These are phyloP conservation scores for Brienomyrus brachyistius DNA, from an alignment of 2,113 vertebrate species.

Conservation along the genomic window DNA sequence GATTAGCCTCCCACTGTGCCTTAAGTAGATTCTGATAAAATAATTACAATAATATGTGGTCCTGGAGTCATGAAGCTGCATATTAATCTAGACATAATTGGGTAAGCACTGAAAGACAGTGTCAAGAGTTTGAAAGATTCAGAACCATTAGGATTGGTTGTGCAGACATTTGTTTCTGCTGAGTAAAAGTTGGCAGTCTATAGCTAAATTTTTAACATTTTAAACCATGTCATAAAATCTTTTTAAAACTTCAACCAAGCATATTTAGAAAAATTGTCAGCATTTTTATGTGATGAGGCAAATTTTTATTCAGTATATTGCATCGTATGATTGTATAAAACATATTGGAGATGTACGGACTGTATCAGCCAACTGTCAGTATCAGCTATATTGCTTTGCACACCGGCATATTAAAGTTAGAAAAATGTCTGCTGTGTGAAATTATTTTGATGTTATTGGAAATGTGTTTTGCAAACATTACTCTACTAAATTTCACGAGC, in stretches of 20 bases:
- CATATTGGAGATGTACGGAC: neutral
- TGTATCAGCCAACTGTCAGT: neutral
- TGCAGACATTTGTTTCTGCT: neutral
- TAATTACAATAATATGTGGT: neutral
- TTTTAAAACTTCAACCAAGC: neutral
- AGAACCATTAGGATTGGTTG: neutral
- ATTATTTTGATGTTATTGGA: neutral
- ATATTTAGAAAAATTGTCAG: too few relatives aligned
- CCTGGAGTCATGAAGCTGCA: neutral
- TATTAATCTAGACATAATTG: neutral
- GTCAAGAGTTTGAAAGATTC: neutral
- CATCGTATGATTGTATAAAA: neutral
- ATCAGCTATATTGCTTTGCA: neutral
- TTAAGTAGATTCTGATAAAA: conserved; percentile 5
- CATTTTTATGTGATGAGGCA: neutral
- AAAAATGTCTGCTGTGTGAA: neutral
- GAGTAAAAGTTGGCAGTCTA: neutral
- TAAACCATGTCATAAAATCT: neutral
- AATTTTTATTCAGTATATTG: neutral
- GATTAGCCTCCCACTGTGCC: conserved; percentile 4
- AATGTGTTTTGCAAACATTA: neutral
- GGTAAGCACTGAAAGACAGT: neutral
- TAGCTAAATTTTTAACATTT: neutral
- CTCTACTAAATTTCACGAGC: neutral
- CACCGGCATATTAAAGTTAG: neutral